phyloP scores from a whole-genome alignment of 1,140 invertebrate species.

The Diprion similis region DNA sequence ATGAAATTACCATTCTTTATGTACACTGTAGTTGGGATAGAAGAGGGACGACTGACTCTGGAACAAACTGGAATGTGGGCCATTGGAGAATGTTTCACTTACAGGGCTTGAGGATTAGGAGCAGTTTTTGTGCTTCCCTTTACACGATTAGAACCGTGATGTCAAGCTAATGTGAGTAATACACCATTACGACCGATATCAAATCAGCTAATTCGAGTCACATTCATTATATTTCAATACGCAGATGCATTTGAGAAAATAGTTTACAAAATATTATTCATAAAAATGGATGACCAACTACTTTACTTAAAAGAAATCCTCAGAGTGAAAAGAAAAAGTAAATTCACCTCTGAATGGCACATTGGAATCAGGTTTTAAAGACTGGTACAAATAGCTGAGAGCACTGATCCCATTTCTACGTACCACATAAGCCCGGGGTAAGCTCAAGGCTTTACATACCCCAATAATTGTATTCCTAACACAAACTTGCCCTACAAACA shows the following conservation, averaged over 20 bases:
- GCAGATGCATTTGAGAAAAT: no score
- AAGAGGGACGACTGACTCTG: not conserved
- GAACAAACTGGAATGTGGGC: not conserved
- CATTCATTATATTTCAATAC: not conserved
- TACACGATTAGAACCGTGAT: constrained; percentile 53
- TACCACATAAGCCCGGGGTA: not conserved
- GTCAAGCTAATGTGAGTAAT: constrained; percentile 1
- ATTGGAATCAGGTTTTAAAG: not conserved
- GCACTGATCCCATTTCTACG: not conserved
- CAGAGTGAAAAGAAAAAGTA: no score
- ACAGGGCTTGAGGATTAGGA: constrained; percentile 54
- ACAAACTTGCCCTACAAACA: not conserved
- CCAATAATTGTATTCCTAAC: not conserved
- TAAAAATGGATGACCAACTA: no score
- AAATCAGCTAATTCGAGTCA: not conserved
- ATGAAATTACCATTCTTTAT: constrained; percentile 12
- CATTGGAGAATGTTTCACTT: constrained; percentile 12
- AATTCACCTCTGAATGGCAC: not conserved
- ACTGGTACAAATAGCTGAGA: not conserved
- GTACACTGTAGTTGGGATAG: constrained; percentile 10
- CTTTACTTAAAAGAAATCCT: no score
- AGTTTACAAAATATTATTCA: no score
- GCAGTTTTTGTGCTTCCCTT: constrained; percentile 62
- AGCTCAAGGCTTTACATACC: not conserved
- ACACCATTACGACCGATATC: not conserved